phyloP scores from a whole-genome alignment of 2,888 invertebrate genomes.

The Anthrax anthrax region DNA sequence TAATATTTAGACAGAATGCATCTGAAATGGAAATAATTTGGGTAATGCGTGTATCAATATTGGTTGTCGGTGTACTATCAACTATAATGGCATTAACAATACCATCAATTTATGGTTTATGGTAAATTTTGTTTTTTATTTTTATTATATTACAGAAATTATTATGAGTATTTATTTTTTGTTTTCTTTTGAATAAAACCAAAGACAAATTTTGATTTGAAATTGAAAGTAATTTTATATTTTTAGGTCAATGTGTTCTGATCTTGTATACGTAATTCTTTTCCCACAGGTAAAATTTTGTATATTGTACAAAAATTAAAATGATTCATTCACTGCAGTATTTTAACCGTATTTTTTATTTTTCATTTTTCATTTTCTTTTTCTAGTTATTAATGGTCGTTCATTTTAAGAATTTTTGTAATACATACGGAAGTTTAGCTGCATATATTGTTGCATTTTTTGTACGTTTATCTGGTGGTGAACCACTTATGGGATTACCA shows the following conservation, averaged over 20 bases:
- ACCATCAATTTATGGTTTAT: conserved; percentile 93
- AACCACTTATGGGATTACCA: conserved; percentile 66
- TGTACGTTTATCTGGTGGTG: conserved; percentile 76
- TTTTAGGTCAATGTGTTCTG: conserved; percentile 88
- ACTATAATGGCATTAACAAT: conserved; percentile 96
- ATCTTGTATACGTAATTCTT: conserved; percentile 95
- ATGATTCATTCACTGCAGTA: background rate
- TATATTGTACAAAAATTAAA: background rate
- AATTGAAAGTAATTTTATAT: background rate
- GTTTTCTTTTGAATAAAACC: background rate
- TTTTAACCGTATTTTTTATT: background rate
- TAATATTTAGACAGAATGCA: conserved; percentile 90
- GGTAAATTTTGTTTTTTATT: conserved; percentile 42
- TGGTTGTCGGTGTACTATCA: conserved; percentile 80
- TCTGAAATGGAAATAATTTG: conserved; percentile 96
- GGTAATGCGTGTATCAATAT: conserved; percentile 86
- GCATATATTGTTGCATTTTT: conserved; percentile 75
- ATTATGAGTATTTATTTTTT: background rate
- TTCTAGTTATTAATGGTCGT: conserved; percentile 87
- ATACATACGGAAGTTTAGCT: conserved; percentile 90
- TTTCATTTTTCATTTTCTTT: background rate
- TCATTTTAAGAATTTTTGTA: conserved; percentile 84
- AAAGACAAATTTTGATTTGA: background rate
- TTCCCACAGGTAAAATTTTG: conserved; percentile 70
- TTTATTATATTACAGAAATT: background rate